Evolutionary conservation across 2,797 vertebrate genomes (phyloP), one percentile per base, ranked within the genome.

Genomic region (Distichodus sexfasciatus): DNA sequence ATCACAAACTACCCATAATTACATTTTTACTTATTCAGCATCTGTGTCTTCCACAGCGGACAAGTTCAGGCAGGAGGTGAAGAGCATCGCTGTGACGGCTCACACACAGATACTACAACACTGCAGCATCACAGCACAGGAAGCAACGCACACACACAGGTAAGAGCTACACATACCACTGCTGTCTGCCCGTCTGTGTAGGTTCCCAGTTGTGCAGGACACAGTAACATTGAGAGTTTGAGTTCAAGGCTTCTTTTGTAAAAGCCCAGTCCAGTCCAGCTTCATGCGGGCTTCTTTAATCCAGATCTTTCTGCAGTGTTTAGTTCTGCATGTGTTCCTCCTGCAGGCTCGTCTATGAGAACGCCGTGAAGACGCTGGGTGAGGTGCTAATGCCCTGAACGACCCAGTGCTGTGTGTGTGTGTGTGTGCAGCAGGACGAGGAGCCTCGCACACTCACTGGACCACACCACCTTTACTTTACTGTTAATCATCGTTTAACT

Each of bases 321-420:
- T 24, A n/a, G 74, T 11, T 26, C 76, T 75, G 38, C 43, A 69
- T 12, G 19, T 74, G 23, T 70, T 85, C 89, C 82, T 80, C 31
- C 8, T 33, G 0, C 81, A 99, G 97, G 79, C 79, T 82, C 60
- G 83, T 98, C 46, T 96, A 88, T 66, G 90, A 94, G 80, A 93
- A 89, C 2, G 93, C 94, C 46, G 74, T 90, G 77, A 92, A 81
- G 76, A 87, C 86, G 62, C 78, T 97, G 86, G 92, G 93, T 80
- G 88, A 90, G 60, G 84, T 95, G 76, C 84, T 95, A 78, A 87
- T 86, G 83, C 82, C 76, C 61, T 88, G 70, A 85, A 12, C 0
- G n/a, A n/a, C n/a, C n/a, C n/a, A n/a, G 36, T 12, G 12, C 14
- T 14, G 38, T n/a, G 14, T 15, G 6, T n/a, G 3, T 3, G 3